Evolutionary conservation across 2,113 vertebrate genomes (phyloP).

Genomic region (Ictalurus punctatus): DNA sequence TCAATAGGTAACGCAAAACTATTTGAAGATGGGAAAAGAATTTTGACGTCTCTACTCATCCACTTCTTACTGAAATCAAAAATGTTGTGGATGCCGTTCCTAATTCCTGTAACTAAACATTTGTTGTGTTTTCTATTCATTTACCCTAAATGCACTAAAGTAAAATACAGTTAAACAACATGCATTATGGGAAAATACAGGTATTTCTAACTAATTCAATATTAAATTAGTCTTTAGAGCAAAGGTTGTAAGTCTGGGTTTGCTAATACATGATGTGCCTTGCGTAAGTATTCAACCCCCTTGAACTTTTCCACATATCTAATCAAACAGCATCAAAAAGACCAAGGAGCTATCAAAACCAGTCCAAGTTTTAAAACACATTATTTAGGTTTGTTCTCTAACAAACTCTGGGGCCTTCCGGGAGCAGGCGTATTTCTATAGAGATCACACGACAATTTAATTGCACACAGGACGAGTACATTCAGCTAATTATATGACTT

Average conservation of each 20-base stretch:
- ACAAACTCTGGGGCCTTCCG: neutral
- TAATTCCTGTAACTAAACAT: neutral
- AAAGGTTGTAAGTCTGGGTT: neutral
- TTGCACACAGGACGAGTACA: neutral
- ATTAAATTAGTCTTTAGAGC: neutral
- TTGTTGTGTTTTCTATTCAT: neutral
- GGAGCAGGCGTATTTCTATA: neutral
- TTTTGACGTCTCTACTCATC: neutral
- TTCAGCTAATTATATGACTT: slow-evolving; percentile 1
- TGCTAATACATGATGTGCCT: neutral
- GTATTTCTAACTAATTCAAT: neutral
- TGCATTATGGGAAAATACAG: neutral
- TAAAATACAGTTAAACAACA: neutral
- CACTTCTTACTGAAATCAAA: neutral
- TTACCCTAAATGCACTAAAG: neutral
- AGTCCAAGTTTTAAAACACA: neutral
- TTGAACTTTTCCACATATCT: neutral
- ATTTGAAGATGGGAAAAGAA: neutral
- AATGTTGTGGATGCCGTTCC: neutral
- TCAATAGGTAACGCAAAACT: neutral
- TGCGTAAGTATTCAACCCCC: neutral
- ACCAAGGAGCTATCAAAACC: neutral
- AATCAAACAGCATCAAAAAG: neutral
- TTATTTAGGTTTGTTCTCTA: neutral
- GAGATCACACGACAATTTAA: neutral